Evolutionary conservation across 2,113 vertebrate species (phyloP), one percentile per base, ranked within the genome.

Genomic region (Ceratotherium simum): DNA sequence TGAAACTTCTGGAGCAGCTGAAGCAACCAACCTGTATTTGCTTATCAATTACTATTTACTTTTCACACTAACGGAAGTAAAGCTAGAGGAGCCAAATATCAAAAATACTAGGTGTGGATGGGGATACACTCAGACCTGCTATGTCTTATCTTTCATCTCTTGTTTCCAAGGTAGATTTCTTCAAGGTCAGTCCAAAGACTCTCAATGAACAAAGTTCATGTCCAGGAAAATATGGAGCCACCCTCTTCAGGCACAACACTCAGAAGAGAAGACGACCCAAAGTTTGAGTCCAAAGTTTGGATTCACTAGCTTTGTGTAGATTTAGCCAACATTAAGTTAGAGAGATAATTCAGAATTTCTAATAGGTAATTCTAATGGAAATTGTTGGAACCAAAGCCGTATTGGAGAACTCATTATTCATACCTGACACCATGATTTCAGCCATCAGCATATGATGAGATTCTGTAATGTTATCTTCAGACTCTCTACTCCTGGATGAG

Each of bases 401-500:
- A 20, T 6, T 11, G 48, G 25, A 88, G 23, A 95, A 90, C 62
- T 10, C 23, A 20, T 67, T 27, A 46, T 87, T 89, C 97, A 23
- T 99, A 99, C 99, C 99, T 99, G 99, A 99, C 75, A 99, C 98
- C 99, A 99, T 99, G 94, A 99, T 99, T 96, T 99, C 99, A 8
- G 99, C 99, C 94, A 98, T 98, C 36, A 99, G 94, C 25, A 20
- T 94, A 8, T 4, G 29, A 0, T 81, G 97, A 1, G 8, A 88
- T 25, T 91, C 79, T n/a, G 29, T 42, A 1, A 2, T 65, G 1
- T 67, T 62, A 48, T 97, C 95, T 70, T 96, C 94, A 17, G 80
- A 78, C 16, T 12, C 85, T 70, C 17, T 18, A 5, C 83, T 95
- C 25, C 18, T 17, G 4, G 95, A 60, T 8, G 89, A 56, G 48